Evolutionary conservation across 2,797 vertebrate genomes (phyloP), one percentile per base, ranked within the genome.

Genomic region (Buphagus erythrorhynchus): DNA sequence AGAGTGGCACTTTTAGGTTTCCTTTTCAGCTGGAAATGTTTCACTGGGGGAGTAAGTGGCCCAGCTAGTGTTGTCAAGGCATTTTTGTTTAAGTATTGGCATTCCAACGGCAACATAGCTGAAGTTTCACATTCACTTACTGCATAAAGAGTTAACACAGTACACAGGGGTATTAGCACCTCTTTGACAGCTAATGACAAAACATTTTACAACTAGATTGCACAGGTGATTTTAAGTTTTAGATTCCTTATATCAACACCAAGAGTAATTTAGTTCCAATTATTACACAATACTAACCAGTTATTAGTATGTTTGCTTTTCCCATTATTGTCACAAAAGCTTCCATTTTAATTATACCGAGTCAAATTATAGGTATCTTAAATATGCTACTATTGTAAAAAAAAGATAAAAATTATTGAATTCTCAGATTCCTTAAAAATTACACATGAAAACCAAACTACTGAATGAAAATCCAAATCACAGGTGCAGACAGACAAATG

Each of bases 1-100:
- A 99, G 98, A 3, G 99, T 99, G 91, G 99, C 99, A 78, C 99
- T 99, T 98, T 99, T 99, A 81, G 99, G 99, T 87, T 99, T 99
- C 95, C 99, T 98, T 96, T 99, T 99, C 46, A 99, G 98, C 97
- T 99, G 99, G 94, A 99, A 99, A 94, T 99, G 99, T 97, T 99
- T 99, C 94, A 99, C 99, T 1, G 99, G 99, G 11, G 99, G 99
- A 1, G 99, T 99, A 48, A 99, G 99, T 7, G 99, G 99, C 61
- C 99, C 99, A 38, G 99, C 99, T 35, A 99, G 98, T 9, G 99
- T 99, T 66, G 99, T 99, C 97, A 99, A 97, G 51, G 99, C 99
- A 67, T 98, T 99, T 96, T 99, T 99, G 94, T 99, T 99, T 96
- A 99, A 98, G 97, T 99, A 99, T 97, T 99, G 99, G 98, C 99